phyloP scores from a whole-genome alignment of 2,797 vertebrate genomes.

The Acanthopagrus latus region DNA sequence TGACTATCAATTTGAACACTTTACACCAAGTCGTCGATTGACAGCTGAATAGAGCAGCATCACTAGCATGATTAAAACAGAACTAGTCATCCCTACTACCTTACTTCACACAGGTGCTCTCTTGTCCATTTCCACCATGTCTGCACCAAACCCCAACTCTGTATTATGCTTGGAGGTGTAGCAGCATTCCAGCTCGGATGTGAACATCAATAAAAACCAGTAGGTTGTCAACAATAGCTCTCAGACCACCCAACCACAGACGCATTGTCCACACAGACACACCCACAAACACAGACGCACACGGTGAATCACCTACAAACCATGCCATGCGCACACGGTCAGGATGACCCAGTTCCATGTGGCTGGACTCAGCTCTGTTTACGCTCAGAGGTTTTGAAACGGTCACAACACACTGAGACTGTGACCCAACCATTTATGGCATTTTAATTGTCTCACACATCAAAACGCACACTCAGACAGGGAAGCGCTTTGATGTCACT shows the following conservation, averaged over 20 bases:
- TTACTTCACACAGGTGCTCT: slow-evolving; percentile 10
- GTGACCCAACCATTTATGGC: slow-evolving; percentile 35
- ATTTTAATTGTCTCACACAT: slow-evolving; percentile 57
- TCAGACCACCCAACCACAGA: slow-evolving; percentile 52
- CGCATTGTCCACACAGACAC: slow-evolving; percentile 42
- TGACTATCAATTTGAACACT: neutral
- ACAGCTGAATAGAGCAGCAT: neutral
- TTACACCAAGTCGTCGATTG: neutral
- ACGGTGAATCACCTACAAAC: too few species aligned
- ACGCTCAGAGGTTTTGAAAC: slow-evolving; percentile 39
- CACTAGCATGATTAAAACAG: neutral
- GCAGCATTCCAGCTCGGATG: slow-evolving; percentile 42
- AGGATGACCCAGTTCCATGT: slow-evolving; percentile 60
- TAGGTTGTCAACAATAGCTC: slow-evolving; percentile 47
- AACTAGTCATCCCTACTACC: slow-evolving; percentile 12
- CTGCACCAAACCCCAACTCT: slow-evolving; percentile 14
- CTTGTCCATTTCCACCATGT: slow-evolving; percentile 16
- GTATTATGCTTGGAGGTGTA: slow-evolving; percentile 36
- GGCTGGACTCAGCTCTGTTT: slow-evolving; percentile 56
- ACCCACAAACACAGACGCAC: slow-evolving; percentile 54
- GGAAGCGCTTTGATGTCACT: slow-evolving; percentile 46
- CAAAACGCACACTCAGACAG: slow-evolving; percentile 40
- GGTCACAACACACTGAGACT: slow-evolving; percentile 39
- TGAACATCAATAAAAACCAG: slow-evolving; percentile 53
- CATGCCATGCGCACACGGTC: slow-evolving; percentile 33